Percentiles rank a stretch among this genome's conserved stretches.
Conservation (phyloP, 2,888 invertebrate genomes). For the Seira sanloemensis region DNA sequence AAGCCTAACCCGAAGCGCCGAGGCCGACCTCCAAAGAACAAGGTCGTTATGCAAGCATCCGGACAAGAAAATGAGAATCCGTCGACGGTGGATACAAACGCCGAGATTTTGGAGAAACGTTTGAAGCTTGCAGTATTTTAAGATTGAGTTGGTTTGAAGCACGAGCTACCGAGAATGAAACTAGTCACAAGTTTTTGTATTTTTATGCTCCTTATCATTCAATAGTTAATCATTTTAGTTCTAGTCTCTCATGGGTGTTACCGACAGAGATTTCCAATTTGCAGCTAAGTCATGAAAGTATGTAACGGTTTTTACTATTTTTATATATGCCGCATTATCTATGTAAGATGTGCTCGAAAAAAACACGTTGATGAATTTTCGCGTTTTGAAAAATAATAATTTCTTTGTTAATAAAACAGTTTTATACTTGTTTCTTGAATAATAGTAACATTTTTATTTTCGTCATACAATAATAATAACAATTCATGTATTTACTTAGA, state of each 20-base stretch:
- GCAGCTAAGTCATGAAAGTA: no score
- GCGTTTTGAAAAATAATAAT: no score
- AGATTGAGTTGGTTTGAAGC: background rate
- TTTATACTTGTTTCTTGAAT: no score
- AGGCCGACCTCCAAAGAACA: conserved; percentile 56
- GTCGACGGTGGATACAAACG: background rate
- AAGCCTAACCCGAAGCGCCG: conserved; percentile 42
- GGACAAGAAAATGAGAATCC: conserved; percentile 30
- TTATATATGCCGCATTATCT: no score
- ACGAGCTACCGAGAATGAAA: background rate
- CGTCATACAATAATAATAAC: conserved; percentile 4
- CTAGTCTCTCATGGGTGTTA: no score
- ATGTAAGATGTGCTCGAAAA: no score
- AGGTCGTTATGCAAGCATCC: conserved; percentile 4
- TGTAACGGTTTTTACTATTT: no score
- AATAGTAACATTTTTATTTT: conserved; percentile 12
- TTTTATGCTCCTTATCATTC: background rate
- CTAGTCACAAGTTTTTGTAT: no score
- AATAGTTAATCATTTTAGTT: no score
- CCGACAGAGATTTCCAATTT: no score
- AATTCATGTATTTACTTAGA: conserved; percentile 3
- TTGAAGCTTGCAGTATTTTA: conserved; percentile 24
- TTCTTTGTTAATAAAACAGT: no score
- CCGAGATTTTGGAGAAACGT: conserved; percentile 36
- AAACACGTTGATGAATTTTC: no score